Base-by-base conservation (phyloP, 2,113 vertebrate species). In the Coturnix japonica region DNA sequence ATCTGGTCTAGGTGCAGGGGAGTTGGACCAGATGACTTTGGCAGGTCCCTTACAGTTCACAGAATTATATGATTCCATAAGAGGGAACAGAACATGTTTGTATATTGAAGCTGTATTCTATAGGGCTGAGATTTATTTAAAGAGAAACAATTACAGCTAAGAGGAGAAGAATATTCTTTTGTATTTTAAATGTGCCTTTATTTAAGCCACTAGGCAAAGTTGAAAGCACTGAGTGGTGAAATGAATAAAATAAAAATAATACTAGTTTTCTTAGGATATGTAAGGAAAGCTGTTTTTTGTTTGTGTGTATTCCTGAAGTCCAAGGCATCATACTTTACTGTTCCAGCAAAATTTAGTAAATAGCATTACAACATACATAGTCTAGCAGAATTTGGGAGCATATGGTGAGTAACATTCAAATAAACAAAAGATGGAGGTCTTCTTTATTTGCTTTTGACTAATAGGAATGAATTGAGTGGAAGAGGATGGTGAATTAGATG, bases 371-470 rank as follows among this genome's bases (percentile, higher is more conserved):
- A 43, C 31, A 21, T 25, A 11, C 30, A 51, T 22, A 66, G 35
- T 41, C 15, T 11, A 59, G 33, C 14, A 66, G 28, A 76, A 89
- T 76, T 79, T 81, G 35, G 67, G 13, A 51, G 12, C 26, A 20
- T 37, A 13, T 30, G 47, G 33, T 70, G 67, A 37, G 25, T 51
- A 37, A 51, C 25, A 47, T 86, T 93, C 76, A 65, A 63, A 75
- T 78, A 63, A 31, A 9, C 33, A 53, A 57, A n/a, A 31, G n/a
- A 39, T 92, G 49, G 92, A 76, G 69, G 37, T 76, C 44, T 82
- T 87, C 81, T 85, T n/a, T 93, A 61, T 87, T 94, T 95, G 7
- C 49, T 91, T 85, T 56, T 91, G 46, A 66, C 7, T 57, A 12
- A 82, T 86, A 81, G 49, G 69, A 86, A 78, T n/a, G 44, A 65